Evolutionary conservation across 2,113 vertebrate genomes (phyloP).

Genomic region (Vanacampus margaritifer): DNA sequence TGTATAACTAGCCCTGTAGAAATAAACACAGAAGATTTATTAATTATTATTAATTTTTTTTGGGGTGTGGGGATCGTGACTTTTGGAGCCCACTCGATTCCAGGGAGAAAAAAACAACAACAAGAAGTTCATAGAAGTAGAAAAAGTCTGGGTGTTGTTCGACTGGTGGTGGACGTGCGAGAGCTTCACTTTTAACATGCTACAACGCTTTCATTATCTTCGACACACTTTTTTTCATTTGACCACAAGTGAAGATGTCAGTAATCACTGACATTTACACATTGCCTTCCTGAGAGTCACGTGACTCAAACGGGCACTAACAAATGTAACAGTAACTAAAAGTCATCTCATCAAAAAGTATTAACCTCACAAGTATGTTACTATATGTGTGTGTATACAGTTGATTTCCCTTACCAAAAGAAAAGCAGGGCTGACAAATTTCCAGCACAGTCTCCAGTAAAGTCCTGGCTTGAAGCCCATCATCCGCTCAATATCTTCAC

Average conservation of each 20-base stretch:
- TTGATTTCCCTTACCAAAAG: conserved; percentile 80
- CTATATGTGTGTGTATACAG: not conserved
- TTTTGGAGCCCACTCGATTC: not conserved
- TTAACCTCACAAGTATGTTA: not conserved
- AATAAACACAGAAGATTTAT: too few relatives aligned
- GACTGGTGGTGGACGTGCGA: not conserved
- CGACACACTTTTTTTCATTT: not conserved
- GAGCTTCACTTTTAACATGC: not conserved
- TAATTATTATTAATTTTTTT: not conserved
- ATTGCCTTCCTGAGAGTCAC: not conserved
- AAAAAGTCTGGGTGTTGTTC: not conserved
- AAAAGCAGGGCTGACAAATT: conserved; percentile 94
- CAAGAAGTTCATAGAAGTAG: not conserved
- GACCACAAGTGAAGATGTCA: not conserved
- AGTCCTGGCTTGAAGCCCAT: conserved; percentile 97
- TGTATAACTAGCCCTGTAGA: too few relatives aligned
- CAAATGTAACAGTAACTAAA: not conserved
- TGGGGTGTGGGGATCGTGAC: not conserved
- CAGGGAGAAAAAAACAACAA: not conserved
- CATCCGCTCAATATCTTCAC: conserved; percentile 94
- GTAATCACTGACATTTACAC: not conserved
- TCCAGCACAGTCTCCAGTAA: conserved; percentile 99
- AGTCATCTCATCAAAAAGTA: not conserved
- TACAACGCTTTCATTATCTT: not conserved
- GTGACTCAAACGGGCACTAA: not conserved